These are phyloP conservation scores for Dasypogon diadema DNA, from an alignment of 2,888 invertebrate genomes.

Conservation along the genomic window DNA sequence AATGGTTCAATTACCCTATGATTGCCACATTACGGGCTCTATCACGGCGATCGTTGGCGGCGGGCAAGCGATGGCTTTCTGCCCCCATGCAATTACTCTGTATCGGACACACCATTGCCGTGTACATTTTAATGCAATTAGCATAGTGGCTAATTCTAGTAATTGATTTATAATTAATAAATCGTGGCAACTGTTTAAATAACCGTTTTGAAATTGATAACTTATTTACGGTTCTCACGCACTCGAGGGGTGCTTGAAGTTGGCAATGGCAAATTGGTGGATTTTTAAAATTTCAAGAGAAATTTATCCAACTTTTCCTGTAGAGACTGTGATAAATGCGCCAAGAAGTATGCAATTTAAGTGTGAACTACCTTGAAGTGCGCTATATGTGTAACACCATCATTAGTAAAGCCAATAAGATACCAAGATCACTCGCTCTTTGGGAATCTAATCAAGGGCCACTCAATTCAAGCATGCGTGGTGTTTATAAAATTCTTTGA, in stretches of 20 bases:
- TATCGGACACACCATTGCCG: slow-evolving; percentile 12
- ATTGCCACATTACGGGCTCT: not conserved
- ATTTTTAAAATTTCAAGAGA: not conserved
- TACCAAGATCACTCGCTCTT: no score
- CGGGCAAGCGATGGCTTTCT: no score
- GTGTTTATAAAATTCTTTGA: no score
- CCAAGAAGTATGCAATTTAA: slow-evolving; percentile 6
- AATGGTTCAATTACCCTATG: slow-evolving; percentile 27
- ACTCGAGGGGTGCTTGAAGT: not conserved
- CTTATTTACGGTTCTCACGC: slow-evolving; percentile 5
- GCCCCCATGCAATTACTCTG: not conserved
- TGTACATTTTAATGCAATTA: slow-evolving; percentile 27
- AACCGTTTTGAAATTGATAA: not conserved
- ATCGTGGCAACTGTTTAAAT: not conserved
- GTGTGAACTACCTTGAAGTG: no score
- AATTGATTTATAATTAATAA: slow-evolving; percentile 6
- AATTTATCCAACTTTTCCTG: not conserved
- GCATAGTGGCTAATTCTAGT: not conserved
- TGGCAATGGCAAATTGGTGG: not conserved
- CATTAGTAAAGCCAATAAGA: no score
- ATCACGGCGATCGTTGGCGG: no score
- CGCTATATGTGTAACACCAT: no score
- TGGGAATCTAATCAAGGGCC: no score
- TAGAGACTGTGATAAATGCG: not conserved
- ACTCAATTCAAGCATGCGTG: no score